phyloP scores from a whole-genome alignment of 2,888 invertebrate genomes.

The Drosophila peninsularis region DNA sequence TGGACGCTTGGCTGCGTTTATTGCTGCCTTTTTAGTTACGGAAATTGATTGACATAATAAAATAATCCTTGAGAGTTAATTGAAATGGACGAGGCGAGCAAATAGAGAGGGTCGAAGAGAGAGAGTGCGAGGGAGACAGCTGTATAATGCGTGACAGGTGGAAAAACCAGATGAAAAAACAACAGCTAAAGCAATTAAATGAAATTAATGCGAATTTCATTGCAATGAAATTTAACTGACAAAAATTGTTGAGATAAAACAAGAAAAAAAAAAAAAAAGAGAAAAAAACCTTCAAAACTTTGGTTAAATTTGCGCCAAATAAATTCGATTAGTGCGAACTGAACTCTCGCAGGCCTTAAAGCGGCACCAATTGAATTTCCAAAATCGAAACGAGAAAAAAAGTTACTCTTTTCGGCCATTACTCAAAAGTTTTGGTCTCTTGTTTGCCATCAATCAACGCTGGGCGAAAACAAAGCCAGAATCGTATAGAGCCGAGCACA shows the following conservation, averaged over 20 bases:
- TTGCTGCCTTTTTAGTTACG: conserved; percentile 68
- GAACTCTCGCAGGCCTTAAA: conserved; percentile 50
- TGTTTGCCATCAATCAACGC: conserved; percentile 71
- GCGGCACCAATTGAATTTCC: conserved; percentile 46
- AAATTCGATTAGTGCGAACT: conserved; percentile 58
- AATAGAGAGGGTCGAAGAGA: conserved; percentile 6
- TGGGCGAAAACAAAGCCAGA: conserved; percentile 53
- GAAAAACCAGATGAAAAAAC: conserved; percentile 25
- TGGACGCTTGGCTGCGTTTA: conserved; percentile 45
- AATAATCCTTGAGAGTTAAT: conserved; percentile 79
- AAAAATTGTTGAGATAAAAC: neutral
- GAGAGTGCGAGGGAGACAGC: conserved; percentile 1
- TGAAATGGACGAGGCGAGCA: conserved; percentile 70
- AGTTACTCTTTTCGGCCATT: conserved; percentile 24
- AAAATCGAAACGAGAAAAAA: conserved; percentile 2
- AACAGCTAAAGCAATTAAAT: conserved; percentile 66
- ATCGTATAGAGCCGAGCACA: conserved; percentile 16
- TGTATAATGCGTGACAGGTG: conserved; percentile 60
- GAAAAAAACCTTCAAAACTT: neutral
- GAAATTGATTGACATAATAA: conserved; percentile 80
- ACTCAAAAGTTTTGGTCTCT: conserved; percentile 45
- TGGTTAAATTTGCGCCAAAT: conserved; percentile 17
- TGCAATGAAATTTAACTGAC: conserved; percentile 73
- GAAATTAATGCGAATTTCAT: conserved; percentile 76
- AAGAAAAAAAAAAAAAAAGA: neutral